phyloP scores from a whole-genome alignment of 2,113 vertebrate species.

The Lontra canadensis region DNA sequence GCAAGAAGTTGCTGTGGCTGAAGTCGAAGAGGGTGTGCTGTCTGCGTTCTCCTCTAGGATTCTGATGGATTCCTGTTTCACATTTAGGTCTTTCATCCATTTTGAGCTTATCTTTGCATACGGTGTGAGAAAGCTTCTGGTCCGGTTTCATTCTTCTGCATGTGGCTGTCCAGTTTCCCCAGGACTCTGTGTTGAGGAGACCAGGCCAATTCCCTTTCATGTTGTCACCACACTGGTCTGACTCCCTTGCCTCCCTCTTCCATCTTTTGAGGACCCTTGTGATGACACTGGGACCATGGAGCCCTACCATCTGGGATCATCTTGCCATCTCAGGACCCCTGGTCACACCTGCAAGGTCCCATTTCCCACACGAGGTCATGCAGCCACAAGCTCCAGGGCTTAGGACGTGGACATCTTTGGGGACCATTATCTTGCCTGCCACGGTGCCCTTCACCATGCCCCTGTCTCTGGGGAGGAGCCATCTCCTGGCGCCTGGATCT shows the following conservation, averaged over 20 bases:
- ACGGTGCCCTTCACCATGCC: not conserved
- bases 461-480: not conserved
- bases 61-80: no score
- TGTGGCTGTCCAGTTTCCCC: not conserved
- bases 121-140: not conserved
- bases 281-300: not conserved
- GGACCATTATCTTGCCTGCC: not conserved
- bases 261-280: not conserved
- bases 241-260: not conserved
- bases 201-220: fast-evolving
- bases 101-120: not conserved
- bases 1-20: no score
- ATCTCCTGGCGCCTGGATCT: fast-evolving
- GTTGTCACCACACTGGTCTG: not conserved
- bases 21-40: no score
- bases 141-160: not conserved
- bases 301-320: not conserved
- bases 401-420: not conserved
- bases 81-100: not conserved
- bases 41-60: no score
- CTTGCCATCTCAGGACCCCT: not conserved
- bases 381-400: not conserved
- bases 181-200: not conserved
- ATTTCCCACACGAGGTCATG: not conserved
- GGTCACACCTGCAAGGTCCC: not conserved